These are phyloP conservation scores for Hydraecia micacea DNA, from an alignment of 2,888 invertebrate genomes.

Conservation along the genomic window DNA sequence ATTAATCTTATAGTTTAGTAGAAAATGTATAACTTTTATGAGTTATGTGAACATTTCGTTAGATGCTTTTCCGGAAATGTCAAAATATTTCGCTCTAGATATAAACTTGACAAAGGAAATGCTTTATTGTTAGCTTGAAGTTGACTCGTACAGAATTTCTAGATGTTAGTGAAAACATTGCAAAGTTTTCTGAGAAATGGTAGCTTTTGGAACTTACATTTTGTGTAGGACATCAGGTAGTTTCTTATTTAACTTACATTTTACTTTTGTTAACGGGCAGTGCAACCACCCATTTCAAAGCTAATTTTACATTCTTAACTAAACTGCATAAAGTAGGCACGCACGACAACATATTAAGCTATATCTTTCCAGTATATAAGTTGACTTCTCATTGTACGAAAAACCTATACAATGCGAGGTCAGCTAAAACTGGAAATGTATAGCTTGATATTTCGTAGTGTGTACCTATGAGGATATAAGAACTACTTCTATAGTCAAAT, in stretches of 20 bases:
- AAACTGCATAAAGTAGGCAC: too few relatives aligned
- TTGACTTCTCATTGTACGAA: too few relatives aligned
- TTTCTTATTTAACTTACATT: neutral
- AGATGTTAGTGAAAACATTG: neutral
- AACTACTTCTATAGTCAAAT: too few relatives aligned
- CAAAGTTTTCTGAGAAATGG: neutral
- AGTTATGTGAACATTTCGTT: conserved; percentile 14
- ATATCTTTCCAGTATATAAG: too few relatives aligned
- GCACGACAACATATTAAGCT: too few relatives aligned
- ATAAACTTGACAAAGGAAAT: conserved; percentile 4
- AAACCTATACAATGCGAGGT: too few relatives aligned
- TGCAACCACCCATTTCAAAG: neutral
- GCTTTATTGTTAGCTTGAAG: conserved; percentile 7
- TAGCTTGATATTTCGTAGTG: too few relatives aligned
- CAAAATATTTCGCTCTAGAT: conserved; percentile 16
- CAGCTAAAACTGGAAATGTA: too few relatives aligned
- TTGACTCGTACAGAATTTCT: neutral
- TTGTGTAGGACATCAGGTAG: neutral
- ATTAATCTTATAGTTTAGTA: conserved; percentile 30
- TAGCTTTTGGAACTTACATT: neutral
- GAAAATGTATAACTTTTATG: conserved; percentile 35
- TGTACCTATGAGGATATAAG: too few relatives aligned
- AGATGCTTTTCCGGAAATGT: conserved; percentile 2
- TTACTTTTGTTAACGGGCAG: neutral
- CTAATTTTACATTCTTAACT: neutral